phyloP scores from a whole-genome alignment of 2,113 vertebrate genomes.

The Arenaria interpres region DNA sequence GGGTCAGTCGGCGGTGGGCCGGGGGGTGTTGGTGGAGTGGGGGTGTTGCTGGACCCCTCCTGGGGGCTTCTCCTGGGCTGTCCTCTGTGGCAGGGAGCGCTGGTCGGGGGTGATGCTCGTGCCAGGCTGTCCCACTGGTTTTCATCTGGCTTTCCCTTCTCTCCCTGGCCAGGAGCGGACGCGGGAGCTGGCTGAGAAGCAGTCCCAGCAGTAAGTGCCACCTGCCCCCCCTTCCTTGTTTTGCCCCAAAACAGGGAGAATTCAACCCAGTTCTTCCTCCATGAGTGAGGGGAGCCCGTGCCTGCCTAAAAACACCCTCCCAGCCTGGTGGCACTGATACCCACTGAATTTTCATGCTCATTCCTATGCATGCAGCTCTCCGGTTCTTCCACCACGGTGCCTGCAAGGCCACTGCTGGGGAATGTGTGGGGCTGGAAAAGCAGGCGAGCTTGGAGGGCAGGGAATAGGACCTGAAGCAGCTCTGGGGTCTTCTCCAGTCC shows the following conservation, averaged over 20 bases:
- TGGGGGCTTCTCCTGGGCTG: accelerated
- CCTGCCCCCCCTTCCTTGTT: background rate
- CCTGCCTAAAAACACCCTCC: background rate
- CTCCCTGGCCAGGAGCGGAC: conserved; percentile 87
- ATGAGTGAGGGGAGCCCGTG: accelerated
- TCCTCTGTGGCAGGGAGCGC: accelerated
- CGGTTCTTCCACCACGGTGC: accelerated
- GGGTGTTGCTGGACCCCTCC: background rate
- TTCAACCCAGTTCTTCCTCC: background rate
- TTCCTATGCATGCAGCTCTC: background rate
- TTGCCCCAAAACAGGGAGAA: background rate
- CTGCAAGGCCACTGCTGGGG: background rate
- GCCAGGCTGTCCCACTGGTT: accelerated
- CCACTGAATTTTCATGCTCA: background rate
- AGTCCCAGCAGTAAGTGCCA: conserved; percentile 92
- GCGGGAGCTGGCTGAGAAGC: conserved; percentile 94
- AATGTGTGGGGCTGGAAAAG: background rate
- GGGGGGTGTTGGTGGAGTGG: background rate
- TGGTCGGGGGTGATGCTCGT: background rate
- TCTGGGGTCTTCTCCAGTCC: background rate
- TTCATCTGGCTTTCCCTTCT: conserved; percentile 1
- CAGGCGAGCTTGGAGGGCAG: accelerated
- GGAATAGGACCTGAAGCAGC: background rate
- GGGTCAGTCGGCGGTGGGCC: conserved; percentile 79
- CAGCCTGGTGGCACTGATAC: background rate